Evolutionary conservation across 2,797 vertebrate species (phyloP), one percentile per base, ranked within the genome.

Genomic region (Artibeus jamaicensis): DNA sequence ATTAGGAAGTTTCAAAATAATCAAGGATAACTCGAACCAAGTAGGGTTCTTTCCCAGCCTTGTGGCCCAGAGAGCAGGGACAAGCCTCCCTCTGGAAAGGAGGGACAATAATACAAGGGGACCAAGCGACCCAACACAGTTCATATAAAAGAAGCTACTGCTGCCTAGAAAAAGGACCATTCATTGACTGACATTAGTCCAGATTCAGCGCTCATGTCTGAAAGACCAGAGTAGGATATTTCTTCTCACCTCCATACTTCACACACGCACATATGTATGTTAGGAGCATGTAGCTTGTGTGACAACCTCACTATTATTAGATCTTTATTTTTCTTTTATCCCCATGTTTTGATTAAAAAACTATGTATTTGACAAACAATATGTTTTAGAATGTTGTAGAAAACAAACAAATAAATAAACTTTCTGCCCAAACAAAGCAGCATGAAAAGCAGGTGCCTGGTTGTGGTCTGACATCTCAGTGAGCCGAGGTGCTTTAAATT

Each of bases 1-100:
- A n/a, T n/a, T n/a, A 97, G 46, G 84, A 97, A 94, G 83, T 91
- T 96, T 21, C 21, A 84, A 88, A 96, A 94, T 91, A 79, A 91
- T 73, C 44, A 78, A 46, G 84, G 84, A 94, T 67, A 48, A 90
- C 0, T 67, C 94, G 68, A 68, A 57, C 77, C 79, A 88, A 86
- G 32, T 15, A 77, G 59, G 59, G 44, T 57, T 92, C 79, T 95
- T 78, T 29, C 22, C 48, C 18, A 74, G 88, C 59, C 37, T 78
- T 53, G 76, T 10, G 46, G 46, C 71, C 87, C 24, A 87, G 78
- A 83, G 57, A 91, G 82, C 86, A 83, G 24, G 71, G 12, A 85
- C 12, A 39, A 91, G n/a, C 7, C 29, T 24, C 46, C 55, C 29
- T 84, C 24, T 85, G 55, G 18, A 92, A 21, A 77, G 10, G 37